Evolutionary conservation across 1,140 invertebrate genomes (phyloP).

Genomic region (Pogonomyrmex barbatus): DNA sequence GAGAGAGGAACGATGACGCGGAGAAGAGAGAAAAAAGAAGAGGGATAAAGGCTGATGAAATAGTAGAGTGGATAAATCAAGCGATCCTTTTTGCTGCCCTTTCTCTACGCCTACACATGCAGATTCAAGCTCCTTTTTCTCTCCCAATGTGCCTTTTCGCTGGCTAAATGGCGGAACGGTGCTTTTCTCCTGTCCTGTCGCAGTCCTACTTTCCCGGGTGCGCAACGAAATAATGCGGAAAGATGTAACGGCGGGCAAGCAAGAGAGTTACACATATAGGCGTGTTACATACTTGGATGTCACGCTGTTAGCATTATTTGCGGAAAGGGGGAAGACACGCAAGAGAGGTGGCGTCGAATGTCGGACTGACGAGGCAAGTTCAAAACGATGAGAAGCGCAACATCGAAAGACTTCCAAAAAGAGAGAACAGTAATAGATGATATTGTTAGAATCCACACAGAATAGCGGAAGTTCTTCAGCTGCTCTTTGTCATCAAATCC

Average conservation of each 20-base stretch:
- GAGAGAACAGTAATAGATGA: neutral
- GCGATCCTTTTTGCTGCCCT: constrained; percentile 55
- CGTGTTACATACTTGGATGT: constrained; percentile 76
- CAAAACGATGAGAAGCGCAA: constrained; percentile 46
- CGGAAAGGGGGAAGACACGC: constrained; percentile 30
- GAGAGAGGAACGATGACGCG: constrained; percentile 25
- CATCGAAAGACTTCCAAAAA: constrained; percentile 42
- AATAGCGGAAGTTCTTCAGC: constrained; percentile 20
- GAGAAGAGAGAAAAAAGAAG: constrained; percentile 41
- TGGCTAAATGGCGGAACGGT: constrained; percentile 70
- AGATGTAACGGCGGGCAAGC: constrained; percentile 16
- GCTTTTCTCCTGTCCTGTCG: constrained; percentile 72
- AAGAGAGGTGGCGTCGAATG: constrained; percentile 25
- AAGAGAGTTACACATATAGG: constrained; percentile 69
- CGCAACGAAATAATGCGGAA: constrained; percentile 70
- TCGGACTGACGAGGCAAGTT: constrained; percentile 10
- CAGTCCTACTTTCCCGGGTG: constrained; percentile 76
- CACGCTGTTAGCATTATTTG: constrained; percentile 74
- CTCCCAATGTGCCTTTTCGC: constrained; percentile 68
- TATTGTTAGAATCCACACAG: constrained; percentile 49
- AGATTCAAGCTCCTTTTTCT: constrained; percentile 63
- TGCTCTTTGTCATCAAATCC: constrained; percentile 2
- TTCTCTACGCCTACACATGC: constrained; percentile 65
- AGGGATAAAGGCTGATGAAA: constrained; percentile 35
- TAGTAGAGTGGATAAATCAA: constrained; percentile 51